Evolutionary conservation across 2,113 vertebrate species (phyloP), one percentile per base, ranked within the genome.

Genomic region (Chamaea fasciata): DNA sequence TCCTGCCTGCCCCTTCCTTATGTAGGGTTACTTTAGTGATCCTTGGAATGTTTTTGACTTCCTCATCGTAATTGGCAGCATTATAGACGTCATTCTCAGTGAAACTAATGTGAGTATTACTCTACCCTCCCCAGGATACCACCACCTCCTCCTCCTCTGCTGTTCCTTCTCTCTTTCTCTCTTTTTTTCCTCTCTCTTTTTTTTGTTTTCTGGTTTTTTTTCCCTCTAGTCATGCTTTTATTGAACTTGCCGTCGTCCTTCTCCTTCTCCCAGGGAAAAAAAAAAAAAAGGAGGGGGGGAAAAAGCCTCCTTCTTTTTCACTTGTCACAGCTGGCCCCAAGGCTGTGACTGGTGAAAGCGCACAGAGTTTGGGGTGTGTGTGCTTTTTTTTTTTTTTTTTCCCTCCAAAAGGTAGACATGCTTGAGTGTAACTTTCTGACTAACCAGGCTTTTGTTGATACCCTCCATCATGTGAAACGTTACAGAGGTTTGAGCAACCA

Each of bases 31-130:
- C 99, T 99, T 99, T 99, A 99, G 99, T 99, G 99, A 99, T 99
- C 99, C 99, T 98, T 99, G 99, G 99, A 99, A 99, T 99, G 99
- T 99, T 98, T 99, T 99, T 99, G 99, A 99, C 99, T 99, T 99
- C 99, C 99, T 99, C 98, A 99, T 99, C 99, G 99, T 99, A 98
- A 99, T 99, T 99, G 99, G 99, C 98, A 99, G 99, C 99, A 99
- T 99, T 98, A 99, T 99, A 98, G 99, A 99, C 99, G 99, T 99
- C 99, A 99, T 99, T 99, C 99, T 99, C 98, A 99, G 99, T 99
- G 99, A 99, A 96, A 99, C 99, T 98, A 99, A 99, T 99, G 99
- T 99, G 99, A 99, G 99, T 99, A 99, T 98, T 97, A 98, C 96
- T 97, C 97, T 97, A 98, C 98, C 97, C 97, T 98, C 96, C 97